phyloP scores from a whole-genome alignment of 2,797 vertebrate genomes.

The Poliocrania exsul region DNA sequence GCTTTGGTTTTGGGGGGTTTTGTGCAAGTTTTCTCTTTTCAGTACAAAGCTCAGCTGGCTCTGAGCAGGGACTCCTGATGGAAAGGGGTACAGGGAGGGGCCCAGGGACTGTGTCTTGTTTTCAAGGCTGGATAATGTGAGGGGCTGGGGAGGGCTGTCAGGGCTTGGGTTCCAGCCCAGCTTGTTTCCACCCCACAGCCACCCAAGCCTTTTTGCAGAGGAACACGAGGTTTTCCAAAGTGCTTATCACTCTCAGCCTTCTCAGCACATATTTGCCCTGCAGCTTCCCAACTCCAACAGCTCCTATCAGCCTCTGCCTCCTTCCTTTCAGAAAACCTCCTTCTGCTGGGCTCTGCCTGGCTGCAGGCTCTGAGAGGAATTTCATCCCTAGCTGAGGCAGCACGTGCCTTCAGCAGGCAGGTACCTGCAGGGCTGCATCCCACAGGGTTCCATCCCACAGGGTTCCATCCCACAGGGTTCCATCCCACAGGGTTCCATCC shows the following conservation, averaged over 20 bases:
- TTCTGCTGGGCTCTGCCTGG: not conserved
- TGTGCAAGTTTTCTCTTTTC: not conserved
- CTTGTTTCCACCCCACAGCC: not conserved
- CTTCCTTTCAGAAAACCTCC: not conserved
- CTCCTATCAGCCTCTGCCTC: not conserved
- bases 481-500: not conserved
- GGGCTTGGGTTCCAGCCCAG: not conserved
- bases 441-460: not conserved
- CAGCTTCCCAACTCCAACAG: not conserved
- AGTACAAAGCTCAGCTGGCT: not conserved
- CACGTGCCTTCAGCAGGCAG: rapidly evolving
- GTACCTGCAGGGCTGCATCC: not conserved
- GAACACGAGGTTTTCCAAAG: not conserved
- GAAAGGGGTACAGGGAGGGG: not conserved
- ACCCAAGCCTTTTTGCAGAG: not conserved
- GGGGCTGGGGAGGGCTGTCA: not conserved
- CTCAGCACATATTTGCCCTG: not conserved
- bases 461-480: not conserved
- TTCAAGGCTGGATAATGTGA: not conserved
- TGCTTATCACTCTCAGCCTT: not conserved
- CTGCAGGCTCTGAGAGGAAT: not conserved
- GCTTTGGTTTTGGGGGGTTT: not conserved
- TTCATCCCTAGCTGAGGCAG: not conserved
- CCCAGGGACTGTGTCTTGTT: not conserved
- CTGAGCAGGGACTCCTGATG: not conserved